Evolutionary conservation across 2,797 vertebrate genomes (phyloP).

Genomic region (Gambusia yucatana): DNA sequence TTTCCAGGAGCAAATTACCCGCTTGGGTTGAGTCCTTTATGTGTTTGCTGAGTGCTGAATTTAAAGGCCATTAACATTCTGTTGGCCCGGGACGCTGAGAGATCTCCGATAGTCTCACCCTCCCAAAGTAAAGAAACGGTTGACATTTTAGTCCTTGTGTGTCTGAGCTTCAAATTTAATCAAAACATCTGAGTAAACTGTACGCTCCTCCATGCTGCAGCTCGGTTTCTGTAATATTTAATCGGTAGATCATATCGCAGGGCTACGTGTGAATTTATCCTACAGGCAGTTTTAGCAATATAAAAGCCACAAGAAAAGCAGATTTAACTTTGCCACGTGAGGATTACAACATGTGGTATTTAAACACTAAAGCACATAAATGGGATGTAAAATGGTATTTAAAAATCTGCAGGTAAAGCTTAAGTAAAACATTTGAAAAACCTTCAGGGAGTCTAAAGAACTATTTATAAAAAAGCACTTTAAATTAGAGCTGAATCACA

Average conservation of each 20-base stretch:
- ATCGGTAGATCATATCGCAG: not conserved
- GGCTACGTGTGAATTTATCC: not conserved
- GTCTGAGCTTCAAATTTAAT: constrained; percentile 25
- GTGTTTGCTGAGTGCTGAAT: constrained; percentile 73
- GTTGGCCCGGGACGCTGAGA: constrained; percentile 48
- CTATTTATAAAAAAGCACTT: not conserved
- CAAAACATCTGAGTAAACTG: constrained; percentile 8
- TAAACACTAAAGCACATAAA: not conserved
- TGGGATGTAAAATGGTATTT: not conserved
- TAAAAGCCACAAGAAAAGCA: not conserved
- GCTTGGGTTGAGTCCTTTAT: constrained; percentile 63
- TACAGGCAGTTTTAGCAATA: not conserved
- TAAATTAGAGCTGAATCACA: not conserved
- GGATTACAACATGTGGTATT: not conserved
- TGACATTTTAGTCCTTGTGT: constrained; percentile 40
- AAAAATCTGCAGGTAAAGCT: not conserved
- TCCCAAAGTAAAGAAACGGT: constrained; percentile 35
- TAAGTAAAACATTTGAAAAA: not conserved
- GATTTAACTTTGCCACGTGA: not conserved
- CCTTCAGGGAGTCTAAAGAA: not conserved
- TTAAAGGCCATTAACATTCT: constrained; percentile 70
- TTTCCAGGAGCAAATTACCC: constrained; percentile 67
- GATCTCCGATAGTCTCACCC: constrained; percentile 16
- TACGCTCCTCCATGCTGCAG: not conserved
- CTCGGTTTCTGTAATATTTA: not conserved